Evolutionary conservation across 2,797 vertebrate species (phyloP), one percentile per base, ranked within the genome.

Genomic region (Enteromius treurensis): DNA sequence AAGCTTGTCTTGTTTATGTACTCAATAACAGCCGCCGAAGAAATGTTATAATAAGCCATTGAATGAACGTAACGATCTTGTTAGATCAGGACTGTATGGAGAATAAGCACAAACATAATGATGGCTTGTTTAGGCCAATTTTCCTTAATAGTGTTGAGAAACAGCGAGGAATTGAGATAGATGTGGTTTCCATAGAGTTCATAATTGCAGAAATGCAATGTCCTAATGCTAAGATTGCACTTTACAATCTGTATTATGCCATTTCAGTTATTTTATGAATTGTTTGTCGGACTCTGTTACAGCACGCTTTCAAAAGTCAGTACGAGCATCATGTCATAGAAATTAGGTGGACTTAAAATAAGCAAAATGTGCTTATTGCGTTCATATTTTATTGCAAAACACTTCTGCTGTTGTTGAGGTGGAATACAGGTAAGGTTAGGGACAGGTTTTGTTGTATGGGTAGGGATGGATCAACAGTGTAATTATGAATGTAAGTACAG

Each of bases 11-110:
- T 79, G 85, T 81, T 84, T 80, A 87, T 82, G 83, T 80, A 77
- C 76, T 34, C 77, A 86, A 89, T 82, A 81, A 88, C 84, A 74
- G 75, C 45, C 29, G 75, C 60, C 64, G 26, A 40, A 79, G 79
- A 85, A 84, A 83, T 87, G 80, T 84, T 82, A 87, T 89, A 88
- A 90, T 85, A 86, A 89, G 64, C 77, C 82, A 79, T 86, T 81
- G 83, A 89, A 84, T 84, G 75, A 81, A 85, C 74, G 77, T 88
- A 89, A 89, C 88, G 82, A 81, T 86, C 79, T 84, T 85, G 82
- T 88, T 80, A 83, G 86, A 88, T 84, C 55, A 81, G 79, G 45
- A 77, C 77, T 29, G 68, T 78, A 71, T 70, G 51, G 71, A 86
- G 84, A 82, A 82, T 84, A 81, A 69, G 81, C 82, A 77, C 79